Percentiles rank a stretch among this genome's conserved stretches.
Conservation (phyloP, 2,113 vertebrate genomes). For the Colaptes auratus region DNA sequence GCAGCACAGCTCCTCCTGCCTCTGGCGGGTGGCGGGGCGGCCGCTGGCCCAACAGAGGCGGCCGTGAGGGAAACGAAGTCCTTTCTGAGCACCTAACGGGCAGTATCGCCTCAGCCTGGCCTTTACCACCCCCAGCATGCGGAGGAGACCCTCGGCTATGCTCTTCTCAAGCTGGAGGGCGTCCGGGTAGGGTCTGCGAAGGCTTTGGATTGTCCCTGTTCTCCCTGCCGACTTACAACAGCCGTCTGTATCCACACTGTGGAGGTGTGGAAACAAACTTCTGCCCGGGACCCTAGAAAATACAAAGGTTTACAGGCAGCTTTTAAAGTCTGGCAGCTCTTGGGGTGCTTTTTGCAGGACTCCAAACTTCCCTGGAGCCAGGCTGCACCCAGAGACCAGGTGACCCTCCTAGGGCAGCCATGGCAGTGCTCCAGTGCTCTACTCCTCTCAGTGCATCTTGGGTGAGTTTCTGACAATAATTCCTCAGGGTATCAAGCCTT, state of each 20-base stretch:
- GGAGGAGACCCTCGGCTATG: background rate
- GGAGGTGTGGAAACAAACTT: background rate
- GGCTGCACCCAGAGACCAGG: rapidly evolving
- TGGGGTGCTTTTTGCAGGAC: background rate
- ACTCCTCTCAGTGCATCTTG: rapidly evolving
- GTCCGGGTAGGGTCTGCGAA: too few species aligned
- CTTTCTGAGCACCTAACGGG: too few species aligned
- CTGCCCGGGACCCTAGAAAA: background rate
- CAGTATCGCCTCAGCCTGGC: background rate
- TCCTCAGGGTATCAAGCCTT: background rate
- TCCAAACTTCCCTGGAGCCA: rapidly evolving
- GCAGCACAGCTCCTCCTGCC: conserved; percentile 4
- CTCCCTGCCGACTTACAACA: rapidly evolving
- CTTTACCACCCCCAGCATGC: background rate
- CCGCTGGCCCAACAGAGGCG: background rate
- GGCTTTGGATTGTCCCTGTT: rapidly evolving
- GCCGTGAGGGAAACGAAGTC: background rate
- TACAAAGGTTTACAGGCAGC: rapidly evolving
- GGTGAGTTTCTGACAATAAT: rapidly evolving
- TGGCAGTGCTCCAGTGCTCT: rapidly evolving
- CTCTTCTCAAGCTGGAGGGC: background rate
- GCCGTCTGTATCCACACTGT: rapidly evolving
- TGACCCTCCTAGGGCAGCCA: background rate
- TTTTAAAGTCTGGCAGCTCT: rapidly evolving
- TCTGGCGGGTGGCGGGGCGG: background rate